phyloP scores from a whole-genome alignment of 2,888 invertebrate species.

The Diogma glabrata region DNA sequence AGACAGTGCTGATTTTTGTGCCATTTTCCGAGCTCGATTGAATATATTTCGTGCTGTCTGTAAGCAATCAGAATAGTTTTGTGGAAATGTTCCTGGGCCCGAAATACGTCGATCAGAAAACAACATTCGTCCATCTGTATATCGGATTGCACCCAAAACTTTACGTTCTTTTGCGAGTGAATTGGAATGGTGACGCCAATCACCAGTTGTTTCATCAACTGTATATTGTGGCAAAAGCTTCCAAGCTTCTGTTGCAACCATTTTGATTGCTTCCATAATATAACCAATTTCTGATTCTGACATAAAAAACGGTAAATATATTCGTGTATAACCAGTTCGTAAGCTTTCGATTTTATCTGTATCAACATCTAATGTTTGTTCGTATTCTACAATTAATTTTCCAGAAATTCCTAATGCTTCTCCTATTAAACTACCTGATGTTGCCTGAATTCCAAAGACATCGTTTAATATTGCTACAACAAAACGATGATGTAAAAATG shows the following conservation, averaged over 20 bases:
- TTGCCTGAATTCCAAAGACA: constrained; percentile 80
- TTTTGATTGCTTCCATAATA: constrained; percentile 69
- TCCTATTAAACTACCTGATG: constrained; percentile 72
- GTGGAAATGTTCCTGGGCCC: constrained; percentile 59
- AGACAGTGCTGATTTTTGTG: constrained; percentile 58
- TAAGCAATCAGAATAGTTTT: constrained; percentile 62
- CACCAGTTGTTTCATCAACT: constrained; percentile 77
- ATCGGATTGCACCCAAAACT: constrained; percentile 67
- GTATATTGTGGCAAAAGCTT: constrained; percentile 78
- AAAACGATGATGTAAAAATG: constrained; percentile 70
- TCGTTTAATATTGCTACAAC: constrained; percentile 80
- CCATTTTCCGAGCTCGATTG: constrained; percentile 62
- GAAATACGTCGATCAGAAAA: constrained; percentile 59
- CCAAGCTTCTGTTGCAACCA: constrained; percentile 84
- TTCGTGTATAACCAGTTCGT: constrained; percentile 74
- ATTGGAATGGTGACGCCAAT: constrained; percentile 78
- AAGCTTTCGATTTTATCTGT: constrained; percentile 51
- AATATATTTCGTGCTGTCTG: constrained; percentile 69
- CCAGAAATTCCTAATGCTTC: constrained; percentile 75
- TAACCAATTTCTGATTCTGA: constrained; percentile 67
- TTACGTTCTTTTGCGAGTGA: constrained; percentile 68
- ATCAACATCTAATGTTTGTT: constrained; percentile 44
- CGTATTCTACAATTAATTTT: constrained; percentile 61
- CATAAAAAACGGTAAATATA: constrained; percentile 79
- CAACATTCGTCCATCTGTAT: constrained; percentile 62